These are phyloP conservation scores for Myotis brandtii DNA, from an alignment of 2,113 vertebrate genomes.

Conservation along the genomic window DNA sequence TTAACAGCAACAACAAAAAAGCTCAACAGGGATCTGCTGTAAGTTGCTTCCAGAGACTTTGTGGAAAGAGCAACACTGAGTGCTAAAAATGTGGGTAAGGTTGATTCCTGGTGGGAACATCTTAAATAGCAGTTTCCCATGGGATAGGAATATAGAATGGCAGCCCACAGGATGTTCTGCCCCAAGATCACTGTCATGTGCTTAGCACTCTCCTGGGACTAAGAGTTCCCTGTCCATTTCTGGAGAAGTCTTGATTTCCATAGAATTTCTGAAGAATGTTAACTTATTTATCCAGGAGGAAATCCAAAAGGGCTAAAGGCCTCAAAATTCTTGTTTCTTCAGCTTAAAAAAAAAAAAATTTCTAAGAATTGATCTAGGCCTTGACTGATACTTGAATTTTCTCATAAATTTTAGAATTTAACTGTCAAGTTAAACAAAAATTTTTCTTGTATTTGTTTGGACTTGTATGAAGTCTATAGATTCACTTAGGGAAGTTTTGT, in stretches of 20 bases:
- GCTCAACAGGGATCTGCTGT: background rate
- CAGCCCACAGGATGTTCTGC: background rate
- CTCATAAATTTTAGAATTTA: background rate
- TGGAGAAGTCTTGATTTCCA: background rate
- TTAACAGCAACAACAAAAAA: background rate
- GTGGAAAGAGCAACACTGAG: background rate
- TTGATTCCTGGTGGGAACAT: background rate
- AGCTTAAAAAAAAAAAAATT: background rate
- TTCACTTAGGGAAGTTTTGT: background rate
- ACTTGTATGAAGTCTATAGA: background rate
- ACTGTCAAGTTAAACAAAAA: constrained; percentile 26
- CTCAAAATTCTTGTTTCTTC: constrained; percentile 8
- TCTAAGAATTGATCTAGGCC: background rate
- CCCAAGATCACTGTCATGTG: background rate
- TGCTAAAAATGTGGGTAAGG: background rate
- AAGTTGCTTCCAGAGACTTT: background rate
- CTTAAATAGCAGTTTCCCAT: background rate
- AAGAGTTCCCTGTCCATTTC: background rate
- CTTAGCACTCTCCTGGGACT: background rate
- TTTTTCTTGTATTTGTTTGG: background rate
- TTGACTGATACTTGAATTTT: constrained; percentile 28
- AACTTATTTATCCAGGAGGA: background rate
- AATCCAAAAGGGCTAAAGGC: background rate
- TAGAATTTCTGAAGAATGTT: background rate
- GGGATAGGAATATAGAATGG: background rate